Percentiles rank a stretch among this genome's conserved stretches.
Conservation (phyloP, 1,140 invertebrate genomes). For the Sminthurides bifidus region DNA sequence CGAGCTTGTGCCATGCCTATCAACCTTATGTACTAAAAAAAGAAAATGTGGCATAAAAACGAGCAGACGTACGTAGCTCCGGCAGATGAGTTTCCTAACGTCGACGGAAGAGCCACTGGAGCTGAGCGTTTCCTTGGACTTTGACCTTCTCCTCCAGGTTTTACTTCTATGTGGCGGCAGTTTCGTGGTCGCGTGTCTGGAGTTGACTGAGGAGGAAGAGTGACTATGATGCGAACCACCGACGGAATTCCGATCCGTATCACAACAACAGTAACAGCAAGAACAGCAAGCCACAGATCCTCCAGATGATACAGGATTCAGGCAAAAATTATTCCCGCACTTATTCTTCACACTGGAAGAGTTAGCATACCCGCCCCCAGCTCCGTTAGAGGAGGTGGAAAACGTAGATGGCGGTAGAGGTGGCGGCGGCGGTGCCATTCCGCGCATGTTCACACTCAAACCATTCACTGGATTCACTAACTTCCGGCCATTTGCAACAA, state of each 20-base stretch:
- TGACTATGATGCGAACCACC: not conserved
- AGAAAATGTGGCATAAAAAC: too few relatives aligned
- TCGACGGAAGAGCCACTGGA: not conserved
- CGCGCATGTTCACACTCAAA: constrained; percentile 5
- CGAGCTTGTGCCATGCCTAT: too few relatives aligned
- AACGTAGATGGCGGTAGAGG: constrained; percentile 9
- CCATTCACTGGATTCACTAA: constrained; percentile 29
- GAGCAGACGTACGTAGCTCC: not conserved
- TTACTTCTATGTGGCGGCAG: not conserved
- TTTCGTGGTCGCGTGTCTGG: not conserved
- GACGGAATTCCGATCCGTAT: constrained; percentile 1
- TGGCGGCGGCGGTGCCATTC: constrained; percentile 3
- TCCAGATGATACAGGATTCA: not conserved
- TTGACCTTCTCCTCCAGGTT: constrained; percentile 6
- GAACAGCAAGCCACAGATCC: constrained; percentile 10
- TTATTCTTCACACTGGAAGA: not conserved
- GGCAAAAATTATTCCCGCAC: not conserved
- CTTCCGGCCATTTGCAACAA: constrained; percentile 10
- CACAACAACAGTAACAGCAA: constrained; percentile 30
- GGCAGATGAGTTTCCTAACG: constrained; percentile 6
- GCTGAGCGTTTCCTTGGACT: constrained; percentile 6
- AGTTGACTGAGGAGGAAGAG: not conserved
- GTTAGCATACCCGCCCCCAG: too few relatives aligned
- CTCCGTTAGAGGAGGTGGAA: too few relatives aligned
- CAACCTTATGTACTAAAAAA: too few relatives aligned